phyloP scores from a whole-genome alignment of 2,113 vertebrate species.

The Lycaon pictus region DNA sequence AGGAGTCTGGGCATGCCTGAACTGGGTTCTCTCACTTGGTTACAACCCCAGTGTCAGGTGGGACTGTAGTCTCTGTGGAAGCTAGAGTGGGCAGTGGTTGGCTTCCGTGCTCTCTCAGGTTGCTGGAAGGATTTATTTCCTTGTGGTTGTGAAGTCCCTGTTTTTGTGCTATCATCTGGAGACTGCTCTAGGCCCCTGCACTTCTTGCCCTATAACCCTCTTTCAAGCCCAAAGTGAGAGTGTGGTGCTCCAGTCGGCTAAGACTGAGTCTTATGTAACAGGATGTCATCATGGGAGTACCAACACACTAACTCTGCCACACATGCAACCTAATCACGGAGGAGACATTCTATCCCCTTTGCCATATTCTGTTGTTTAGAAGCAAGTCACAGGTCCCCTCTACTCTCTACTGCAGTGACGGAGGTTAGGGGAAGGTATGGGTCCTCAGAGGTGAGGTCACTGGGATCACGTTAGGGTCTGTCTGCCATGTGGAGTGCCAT shows the following conservation, averaged over 20 bases:
- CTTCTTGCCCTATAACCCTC: neutral
- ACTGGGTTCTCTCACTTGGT: neutral
- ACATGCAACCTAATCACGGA: rapidly evolving
- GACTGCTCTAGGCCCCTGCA: neutral
- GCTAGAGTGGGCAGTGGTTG: neutral
- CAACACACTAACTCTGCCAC: neutral
- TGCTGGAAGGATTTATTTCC: neutral
- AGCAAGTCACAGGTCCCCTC: neutral
- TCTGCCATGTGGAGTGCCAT: neutral
- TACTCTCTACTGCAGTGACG: rapidly evolving
- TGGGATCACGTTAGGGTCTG: neutral
- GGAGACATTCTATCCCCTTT: neutral
- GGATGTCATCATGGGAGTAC: neutral
- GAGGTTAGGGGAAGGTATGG: neutral
- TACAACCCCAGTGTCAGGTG: neutral
- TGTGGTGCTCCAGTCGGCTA: neutral
- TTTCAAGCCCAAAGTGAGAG: neutral
- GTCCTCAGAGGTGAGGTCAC: neutral
- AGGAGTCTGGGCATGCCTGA: neutral
- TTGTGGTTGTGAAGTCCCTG: neutral
- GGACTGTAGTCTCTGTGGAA: neutral
- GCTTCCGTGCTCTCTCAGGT: neutral
- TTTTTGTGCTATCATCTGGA: neutral
- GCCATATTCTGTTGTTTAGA: neutral
- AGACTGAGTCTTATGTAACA: neutral